phyloP scores from a whole-genome alignment of 2,797 vertebrate species.

The Phylloscopus collybita region DNA sequence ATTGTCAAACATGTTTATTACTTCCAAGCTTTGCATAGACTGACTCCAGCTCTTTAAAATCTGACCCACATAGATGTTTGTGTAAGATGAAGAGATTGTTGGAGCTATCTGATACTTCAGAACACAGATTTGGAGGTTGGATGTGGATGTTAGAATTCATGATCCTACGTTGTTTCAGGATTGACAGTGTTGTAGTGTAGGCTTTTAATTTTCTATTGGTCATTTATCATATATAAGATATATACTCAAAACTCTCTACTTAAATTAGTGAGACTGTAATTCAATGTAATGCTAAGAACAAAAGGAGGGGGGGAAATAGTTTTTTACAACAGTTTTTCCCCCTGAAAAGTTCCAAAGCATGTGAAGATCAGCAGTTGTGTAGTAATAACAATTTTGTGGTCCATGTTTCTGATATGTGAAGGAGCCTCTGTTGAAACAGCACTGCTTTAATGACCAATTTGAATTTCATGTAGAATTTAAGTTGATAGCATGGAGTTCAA shows the following conservation, averaged over 20 bases:
- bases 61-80: neutral
- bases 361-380: neutral
- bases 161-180: neutral
- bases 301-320: rapidly evolving
- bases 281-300: neutral
- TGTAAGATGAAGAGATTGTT: neutral
- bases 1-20: neutral
- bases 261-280: neutral
- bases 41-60: neutral
- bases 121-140: neutral
- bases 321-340: neutral
- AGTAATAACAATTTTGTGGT: neutral
- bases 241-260: neutral
- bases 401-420: neutral
- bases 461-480: neutral
- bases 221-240: neutral
- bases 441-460: neutral
- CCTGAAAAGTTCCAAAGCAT: neutral
- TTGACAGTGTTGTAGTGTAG: neutral
- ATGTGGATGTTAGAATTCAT: neutral
- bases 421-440: neutral
- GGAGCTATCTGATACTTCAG: neutral
- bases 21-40: neutral
- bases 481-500: neutral
- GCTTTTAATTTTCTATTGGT: neutral